Base-by-base conservation (phyloP, 2,797 vertebrate genomes). In the Enteromius argenteus region DNA sequence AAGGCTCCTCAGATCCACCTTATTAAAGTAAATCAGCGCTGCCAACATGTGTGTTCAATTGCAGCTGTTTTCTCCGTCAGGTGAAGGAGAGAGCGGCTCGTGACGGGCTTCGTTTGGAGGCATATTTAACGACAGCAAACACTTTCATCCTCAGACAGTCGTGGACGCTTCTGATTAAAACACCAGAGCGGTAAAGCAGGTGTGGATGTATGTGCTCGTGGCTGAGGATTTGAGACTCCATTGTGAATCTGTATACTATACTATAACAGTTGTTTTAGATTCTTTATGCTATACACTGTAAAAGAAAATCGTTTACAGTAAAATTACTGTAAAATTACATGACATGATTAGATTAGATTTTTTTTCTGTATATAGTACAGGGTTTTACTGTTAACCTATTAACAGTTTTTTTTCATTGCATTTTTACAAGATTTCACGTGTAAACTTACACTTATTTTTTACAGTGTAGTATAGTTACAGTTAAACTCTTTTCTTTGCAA, bases 31-130 rank as follows among this genome's bases (percentile, higher is more conserved):
- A 93, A 94, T 92, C 91, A 84, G 88, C 77, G 85, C 13, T 23
- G 85, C 91, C 89, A 90, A 92, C 93, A 94, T 94, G 91, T 94
- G 94, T 83, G 89, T 94, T 89, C 91, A 93, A 93, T 94, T 92
- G 89, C 66, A 64, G 32, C 2, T 8, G 21, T 53, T 67, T n/a
- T 56, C 19, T 49, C 14, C 37, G 21, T 85, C 39, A 46, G 10
- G 11, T 64, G 85, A 79, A 83, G 51, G 42, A 14, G 21, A 49
- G 68, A 32, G 80, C 14, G 2, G 6, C n/a, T 78, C 39, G 46
- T 73, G 73, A 79, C 79, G 49, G 23, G 67, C 74, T 56, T 73
- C 58, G 32, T 82, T 79, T 74, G 35, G 53, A 84, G 44, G 23
- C 23, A 64, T 79, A 44, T 85, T 85, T 82, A 73, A 67, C 51